A percentile compares a stretch with the other conserved stretches of the same genome.
Evolutionary conservation across 1,140 invertebrate genomes (phyloP).

Genomic region (Bombus difficillimus): DNA sequence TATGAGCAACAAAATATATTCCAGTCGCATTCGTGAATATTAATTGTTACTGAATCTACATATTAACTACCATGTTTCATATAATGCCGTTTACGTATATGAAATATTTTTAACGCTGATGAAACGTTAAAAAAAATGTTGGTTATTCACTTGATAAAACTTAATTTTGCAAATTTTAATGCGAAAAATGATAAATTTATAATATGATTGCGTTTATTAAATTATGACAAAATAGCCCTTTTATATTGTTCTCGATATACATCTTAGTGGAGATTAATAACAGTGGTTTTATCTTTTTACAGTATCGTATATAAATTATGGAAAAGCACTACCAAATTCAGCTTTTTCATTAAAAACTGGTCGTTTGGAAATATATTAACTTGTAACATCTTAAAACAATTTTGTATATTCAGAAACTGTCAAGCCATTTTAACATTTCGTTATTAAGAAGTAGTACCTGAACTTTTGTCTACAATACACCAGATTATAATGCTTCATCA

Average conservation of each 20-base stretch:
- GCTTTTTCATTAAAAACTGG: conserved; percentile 5
- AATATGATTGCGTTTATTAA: conserved; percentile 39
- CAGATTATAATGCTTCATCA: conserved; percentile 28
- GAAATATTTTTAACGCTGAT: not conserved
- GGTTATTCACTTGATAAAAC: not conserved
- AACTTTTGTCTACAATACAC: conserved; percentile 54
- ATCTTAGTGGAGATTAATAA: conserved; percentile 45
- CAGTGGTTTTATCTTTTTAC: conserved; percentile 52
- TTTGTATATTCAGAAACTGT: conserved; percentile 41
- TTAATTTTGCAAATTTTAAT: not conserved
- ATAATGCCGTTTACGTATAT: not conserved
- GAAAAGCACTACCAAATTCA: conserved; percentile 33
- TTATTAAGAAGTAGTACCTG: conserved; percentile 36
- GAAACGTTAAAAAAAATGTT: not conserved
- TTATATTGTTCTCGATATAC: conserved; percentile 11
- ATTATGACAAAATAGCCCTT: conserved; percentile 55
- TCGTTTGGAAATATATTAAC: conserved; percentile 19
- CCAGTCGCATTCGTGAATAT: not conserved
- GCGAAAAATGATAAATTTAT: conserved; percentile 28
- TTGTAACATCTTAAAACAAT: conserved; percentile 35
- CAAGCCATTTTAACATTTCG: conserved; percentile 31
- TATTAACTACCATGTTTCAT: not conserved
- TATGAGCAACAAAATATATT: conserved; percentile 11
- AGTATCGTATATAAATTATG: conserved; percentile 31
- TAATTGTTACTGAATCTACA: conserved; percentile 26